Evolutionary conservation across 2,888 invertebrate species (phyloP).

Genomic region (Tetranychus truncatus): DNA sequence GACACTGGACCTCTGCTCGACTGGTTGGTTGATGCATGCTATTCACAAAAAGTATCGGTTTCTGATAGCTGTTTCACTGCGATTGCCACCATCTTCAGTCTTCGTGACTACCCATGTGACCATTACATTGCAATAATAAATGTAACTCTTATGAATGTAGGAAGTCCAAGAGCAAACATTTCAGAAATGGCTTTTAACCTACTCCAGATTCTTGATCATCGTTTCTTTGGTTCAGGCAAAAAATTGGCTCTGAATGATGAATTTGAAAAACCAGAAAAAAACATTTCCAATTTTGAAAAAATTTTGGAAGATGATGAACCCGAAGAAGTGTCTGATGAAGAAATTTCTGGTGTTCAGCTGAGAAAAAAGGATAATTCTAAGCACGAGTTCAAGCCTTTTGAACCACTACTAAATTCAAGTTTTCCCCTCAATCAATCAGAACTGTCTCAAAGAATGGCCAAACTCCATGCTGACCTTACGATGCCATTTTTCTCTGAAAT

Average conservation of each 20-base stretch:
- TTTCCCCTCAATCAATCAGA: slow-evolving; percentile 71
- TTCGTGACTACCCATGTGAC: slow-evolving; percentile 89
- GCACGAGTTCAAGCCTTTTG: slow-evolving; percentile 16
- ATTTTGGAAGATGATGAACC: slow-evolving; percentile 22
- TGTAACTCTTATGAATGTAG: slow-evolving; percentile 86
- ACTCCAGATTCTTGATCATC: slow-evolving; percentile 68
- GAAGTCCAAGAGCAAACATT: slow-evolving; percentile 74
- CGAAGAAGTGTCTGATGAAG: slow-evolving; percentile 16
- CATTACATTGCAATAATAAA: slow-evolving; percentile 95
- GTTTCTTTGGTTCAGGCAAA: slow-evolving; percentile 57
- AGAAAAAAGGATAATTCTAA: slow-evolving; percentile 15
- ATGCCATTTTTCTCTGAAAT: slow-evolving; percentile 99
- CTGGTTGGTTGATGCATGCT: slow-evolving; percentile 95
- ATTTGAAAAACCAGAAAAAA: slow-evolving; percentile 6
- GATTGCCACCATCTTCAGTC: slow-evolving; percentile 84
- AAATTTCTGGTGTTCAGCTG: slow-evolving; percentile 8
- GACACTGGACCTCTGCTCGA: slow-evolving; percentile 72
- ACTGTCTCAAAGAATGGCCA: slow-evolving; percentile 74
- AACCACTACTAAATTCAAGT: slow-evolving; percentile 24
- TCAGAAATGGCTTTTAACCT: slow-evolving; percentile 84
- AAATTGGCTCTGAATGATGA: slow-evolving; percentile 9
- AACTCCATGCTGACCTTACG: slow-evolving; percentile 85
- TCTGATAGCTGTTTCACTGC: slow-evolving; percentile 93
- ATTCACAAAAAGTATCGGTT: slow-evolving; percentile 69
- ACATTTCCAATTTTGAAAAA: background rate